Conservation (phyloP, 2,113 vertebrate species). For the Dasypus novemcinctus region DNA sequence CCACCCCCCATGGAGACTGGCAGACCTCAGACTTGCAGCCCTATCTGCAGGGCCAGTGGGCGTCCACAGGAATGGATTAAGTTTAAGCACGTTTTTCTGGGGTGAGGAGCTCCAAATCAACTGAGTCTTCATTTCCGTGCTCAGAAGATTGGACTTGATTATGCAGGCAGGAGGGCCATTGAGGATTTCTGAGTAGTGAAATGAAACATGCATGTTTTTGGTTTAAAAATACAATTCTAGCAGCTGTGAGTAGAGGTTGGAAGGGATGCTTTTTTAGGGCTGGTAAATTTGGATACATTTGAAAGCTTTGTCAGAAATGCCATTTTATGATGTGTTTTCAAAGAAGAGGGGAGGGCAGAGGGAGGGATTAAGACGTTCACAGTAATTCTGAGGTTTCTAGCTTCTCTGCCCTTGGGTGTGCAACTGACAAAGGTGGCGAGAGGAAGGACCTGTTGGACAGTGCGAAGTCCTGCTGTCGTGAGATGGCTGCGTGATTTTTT, state of each 20-base stretch:
- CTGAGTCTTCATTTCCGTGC: background rate
- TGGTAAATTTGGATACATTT: accelerated
- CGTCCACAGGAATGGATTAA: too few relatives aligned
- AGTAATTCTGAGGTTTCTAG: background rate
- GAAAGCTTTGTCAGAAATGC: background rate
- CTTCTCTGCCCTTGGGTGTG: background rate
- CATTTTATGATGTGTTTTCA: background rate
- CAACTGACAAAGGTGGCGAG: background rate
- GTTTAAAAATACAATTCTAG: background rate
- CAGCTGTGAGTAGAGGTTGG: background rate
- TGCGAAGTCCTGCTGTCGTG: background rate
- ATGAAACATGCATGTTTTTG: background rate
- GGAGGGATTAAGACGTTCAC: background rate
- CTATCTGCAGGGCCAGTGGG: too few relatives aligned
- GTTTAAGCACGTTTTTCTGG: too few relatives aligned
- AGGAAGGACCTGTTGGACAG: background rate
- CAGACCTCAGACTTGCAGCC: too few relatives aligned
- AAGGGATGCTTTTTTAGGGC: background rate
- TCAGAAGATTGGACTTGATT: background rate
- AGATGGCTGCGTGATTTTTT: background rate
- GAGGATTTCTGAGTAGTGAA: background rate
- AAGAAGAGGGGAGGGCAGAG: background rate
- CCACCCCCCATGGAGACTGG: too few relatives aligned
- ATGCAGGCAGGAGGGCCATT: background rate
- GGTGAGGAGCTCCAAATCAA: too few relatives aligned